Percentiles rank a stretch among this genome's conserved stretches.
phyloP scores from a whole-genome alignment of 2,797 vertebrate species.

The Dendrocincla tyrannina region DNA sequence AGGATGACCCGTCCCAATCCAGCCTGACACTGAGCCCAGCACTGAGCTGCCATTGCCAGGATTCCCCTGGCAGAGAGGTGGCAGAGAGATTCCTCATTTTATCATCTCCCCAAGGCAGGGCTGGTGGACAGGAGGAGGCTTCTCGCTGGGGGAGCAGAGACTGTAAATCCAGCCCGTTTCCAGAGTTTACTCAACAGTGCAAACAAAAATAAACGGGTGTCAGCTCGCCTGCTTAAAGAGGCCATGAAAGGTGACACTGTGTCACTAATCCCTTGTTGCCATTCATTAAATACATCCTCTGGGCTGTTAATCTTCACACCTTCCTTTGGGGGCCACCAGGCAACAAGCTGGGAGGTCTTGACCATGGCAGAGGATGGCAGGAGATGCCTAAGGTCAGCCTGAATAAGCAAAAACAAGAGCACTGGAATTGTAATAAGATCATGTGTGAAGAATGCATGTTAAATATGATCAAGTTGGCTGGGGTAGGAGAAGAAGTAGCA shows the following conservation, averaged over 20 bases:
- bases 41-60: not conserved
- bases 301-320: slow-evolving; percentile 77
- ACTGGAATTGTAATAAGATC: slow-evolving; percentile 57
- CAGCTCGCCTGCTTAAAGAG: slow-evolving; percentile 62
- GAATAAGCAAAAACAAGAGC: slow-evolving; percentile 54
- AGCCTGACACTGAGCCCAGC: not conserved
- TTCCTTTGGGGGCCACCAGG: slow-evolving; percentile 70
- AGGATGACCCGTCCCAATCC: not conserved
- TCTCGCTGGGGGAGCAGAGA: slow-evolving; percentile 25
- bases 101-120: not conserved
- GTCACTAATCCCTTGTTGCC: slow-evolving; percentile 75
- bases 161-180: slow-evolving; percentile 69
- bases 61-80: not conserved
- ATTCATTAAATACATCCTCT: slow-evolving; percentile 77
- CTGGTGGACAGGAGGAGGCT: slow-evolving; percentile 34
- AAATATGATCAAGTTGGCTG: slow-evolving; percentile 26
- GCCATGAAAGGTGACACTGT: slow-evolving; percentile 72
- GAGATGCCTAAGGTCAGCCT: slow-evolving; percentile 63
- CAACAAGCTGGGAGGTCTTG: slow-evolving; percentile 74
- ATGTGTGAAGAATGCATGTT: slow-evolving; percentile 53
- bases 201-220: slow-evolving; percentile 80
- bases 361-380: slow-evolving; percentile 70
- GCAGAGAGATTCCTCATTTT: not conserved
- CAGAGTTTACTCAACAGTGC: slow-evolving; percentile 76
- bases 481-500: not conserved